Evolutionary conservation across 2,797 vertebrate genomes (phyloP).

Genomic region (Chelmon rostratus): DNA sequence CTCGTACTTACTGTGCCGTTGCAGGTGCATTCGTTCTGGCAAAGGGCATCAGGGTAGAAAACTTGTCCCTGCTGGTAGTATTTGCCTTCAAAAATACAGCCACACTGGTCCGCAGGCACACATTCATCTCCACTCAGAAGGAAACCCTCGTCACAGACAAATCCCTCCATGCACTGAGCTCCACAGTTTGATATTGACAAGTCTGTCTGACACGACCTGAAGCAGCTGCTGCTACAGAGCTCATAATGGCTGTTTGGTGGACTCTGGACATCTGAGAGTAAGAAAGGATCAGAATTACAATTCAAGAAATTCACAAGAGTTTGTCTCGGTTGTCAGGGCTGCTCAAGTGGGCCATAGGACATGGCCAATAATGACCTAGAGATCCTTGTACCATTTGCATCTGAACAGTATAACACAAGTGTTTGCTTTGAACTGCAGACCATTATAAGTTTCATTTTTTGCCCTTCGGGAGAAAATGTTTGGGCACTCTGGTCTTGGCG

Average conservation of each 20-base stretch:
- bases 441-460: too few relatives aligned
- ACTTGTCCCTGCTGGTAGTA: conserved; percentile 75
- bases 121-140: conserved; percentile 80
- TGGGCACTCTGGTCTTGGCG: too few relatives aligned
- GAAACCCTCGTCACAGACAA: conserved; percentile 81
- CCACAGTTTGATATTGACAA: conserved; percentile 46
- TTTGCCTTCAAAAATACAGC: conserved; percentile 80
- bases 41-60: conserved; percentile 71
- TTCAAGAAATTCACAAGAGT: not conserved
- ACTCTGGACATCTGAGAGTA: conserved; percentile 78
- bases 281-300: not conserved
- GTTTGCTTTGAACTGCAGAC: too few relatives aligned
- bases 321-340: too few relatives aligned
- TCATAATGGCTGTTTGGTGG: conserved; percentile 85
- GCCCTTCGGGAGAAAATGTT: too few relatives aligned
- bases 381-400: too few relatives aligned
- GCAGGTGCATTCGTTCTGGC: conserved; percentile 71
- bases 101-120: conserved; percentile 75
- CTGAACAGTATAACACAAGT: too few relatives aligned
- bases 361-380: too few relatives aligned
- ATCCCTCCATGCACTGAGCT: conserved; percentile 84
- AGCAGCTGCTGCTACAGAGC: conserved; percentile 79
- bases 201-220: conserved; percentile 69
- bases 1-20: conserved; percentile 52
- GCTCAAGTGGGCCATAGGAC: too few relatives aligned